Base-by-base conservation (phyloP, 2,888 invertebrate species). In the Lycaena phlaeas region DNA sequence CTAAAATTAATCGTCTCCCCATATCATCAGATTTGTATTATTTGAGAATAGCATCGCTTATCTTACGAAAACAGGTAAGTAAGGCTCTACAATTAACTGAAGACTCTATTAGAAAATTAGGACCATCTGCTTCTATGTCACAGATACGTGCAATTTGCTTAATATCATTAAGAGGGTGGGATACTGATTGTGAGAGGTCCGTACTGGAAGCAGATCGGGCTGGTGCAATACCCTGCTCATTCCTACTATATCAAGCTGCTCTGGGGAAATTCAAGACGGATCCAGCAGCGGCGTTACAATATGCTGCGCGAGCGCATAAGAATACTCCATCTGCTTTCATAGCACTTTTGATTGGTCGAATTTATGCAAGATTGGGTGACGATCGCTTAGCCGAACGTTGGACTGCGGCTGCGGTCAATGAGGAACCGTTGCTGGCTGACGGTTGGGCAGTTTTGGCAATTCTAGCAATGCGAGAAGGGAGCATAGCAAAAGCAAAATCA, bases 381-480 rank as follows among this genome's bases (percentile, higher is more conserved):
- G 56, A 61, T n/a, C 45, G 45, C 14, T 52, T 68, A 38, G 73
- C 82, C 6, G 69, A 76, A 44, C 68, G 76, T 6, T 84, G 84
- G 84, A 65, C 67, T 3, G 61, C 77, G 1, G 68, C 52, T 27
- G 73, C 82, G 27, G 77, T 82, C 0, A 73, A 74, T 40, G 42
- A 56, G 14, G 84, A 82, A 45, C 78, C 82, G 1, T 50, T 67
- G 15, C 52, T 82, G 17, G 62, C 82, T 2, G 78, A 84, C 51
- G 84, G 69, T 0, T 84, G 84, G 84, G 79, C 76, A 2, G 54
- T 76, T 45, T 49, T 84, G 45, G 67, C 71, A n/a, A 36, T 76
- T 11, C 48, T 79, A 26, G 76, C 76, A 5, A 67, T 79, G 61
- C 54, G 62, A 30, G 63, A 70, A 26, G 61, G 57, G 31, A 56